These are phyloP conservation scores for Vultur gryphus DNA, from an alignment of 2,797 vertebrate genomes.

Conservation along the genomic window DNA sequence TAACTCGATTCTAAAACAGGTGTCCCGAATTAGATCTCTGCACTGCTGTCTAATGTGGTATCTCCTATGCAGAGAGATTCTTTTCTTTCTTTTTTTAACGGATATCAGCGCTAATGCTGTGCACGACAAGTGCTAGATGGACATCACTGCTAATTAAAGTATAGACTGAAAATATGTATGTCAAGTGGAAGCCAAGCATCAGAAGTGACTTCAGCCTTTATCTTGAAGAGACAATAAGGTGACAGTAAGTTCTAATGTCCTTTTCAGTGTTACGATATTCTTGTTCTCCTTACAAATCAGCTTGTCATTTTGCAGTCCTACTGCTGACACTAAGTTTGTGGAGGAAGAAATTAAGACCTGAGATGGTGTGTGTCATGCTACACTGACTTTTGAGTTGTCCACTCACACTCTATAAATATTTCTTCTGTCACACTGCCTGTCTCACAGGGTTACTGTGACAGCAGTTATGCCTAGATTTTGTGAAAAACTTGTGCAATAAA, in stretches of 20 bases:
- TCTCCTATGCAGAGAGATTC: background rate
- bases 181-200: background rate
- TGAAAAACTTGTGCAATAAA: background rate
- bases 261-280: background rate
- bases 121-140: background rate
- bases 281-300: background rate
- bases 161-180: background rate
- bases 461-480: background rate
- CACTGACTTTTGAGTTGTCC: background rate
- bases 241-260: background rate
- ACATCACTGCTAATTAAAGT: background rate
- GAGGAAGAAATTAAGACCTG: background rate
- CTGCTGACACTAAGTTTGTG: background rate
- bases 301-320: background rate
- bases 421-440: background rate
- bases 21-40: background rate
- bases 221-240: background rate
- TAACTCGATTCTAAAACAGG: background rate
- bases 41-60: accelerated
- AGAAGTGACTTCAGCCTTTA: background rate
- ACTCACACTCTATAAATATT: background rate
- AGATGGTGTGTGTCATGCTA: background rate
- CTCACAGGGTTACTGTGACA: background rate
- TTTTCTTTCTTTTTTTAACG: background rate
- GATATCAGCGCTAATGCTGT: background rate